phyloP scores from a whole-genome alignment of 2,797 vertebrate genomes.

The Gymnoscopelus braueri region DNA sequence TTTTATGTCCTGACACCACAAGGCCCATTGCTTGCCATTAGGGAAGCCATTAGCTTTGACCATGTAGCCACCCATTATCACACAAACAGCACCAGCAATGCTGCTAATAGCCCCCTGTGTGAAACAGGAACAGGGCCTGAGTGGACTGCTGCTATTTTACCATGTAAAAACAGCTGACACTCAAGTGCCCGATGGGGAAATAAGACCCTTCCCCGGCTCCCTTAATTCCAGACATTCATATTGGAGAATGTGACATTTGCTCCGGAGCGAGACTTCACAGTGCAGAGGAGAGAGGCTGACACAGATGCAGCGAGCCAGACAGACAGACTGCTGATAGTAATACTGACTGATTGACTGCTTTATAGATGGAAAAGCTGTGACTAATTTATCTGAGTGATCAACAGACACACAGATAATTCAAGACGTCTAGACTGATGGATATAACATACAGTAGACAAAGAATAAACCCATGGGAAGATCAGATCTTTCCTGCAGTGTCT shows the following conservation, averaged over 20 bases:
- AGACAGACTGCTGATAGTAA: background rate
- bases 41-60: conserved; percentile 19
- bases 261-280: conserved; percentile 5
- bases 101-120: conserved; percentile 8
- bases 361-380: no score
- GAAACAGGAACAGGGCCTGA: background rate
- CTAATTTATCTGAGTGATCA: no score
- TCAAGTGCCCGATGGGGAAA: conserved; percentile 26
- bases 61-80: conserved; percentile 8
- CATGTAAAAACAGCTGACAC: conserved; percentile 46
- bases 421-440: no score
- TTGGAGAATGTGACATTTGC: conserved; percentile 50
- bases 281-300: background rate
- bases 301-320: background rate
- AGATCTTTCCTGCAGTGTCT: background rate
- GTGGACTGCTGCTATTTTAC: background rate
- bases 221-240: conserved; percentile 36
- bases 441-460: no score
- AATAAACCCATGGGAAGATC: no score
- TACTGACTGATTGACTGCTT: no score
- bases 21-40: conserved; percentile 37
- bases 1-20: conserved; percentile 19
- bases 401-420: no score
- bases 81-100: conserved; percentile 25
- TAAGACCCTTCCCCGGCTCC: background rate